Evolutionary conservation across 2,113 vertebrate species (phyloP), one percentile per base, ranked within the genome.

Genomic region (Fukomys damarensis): DNA sequence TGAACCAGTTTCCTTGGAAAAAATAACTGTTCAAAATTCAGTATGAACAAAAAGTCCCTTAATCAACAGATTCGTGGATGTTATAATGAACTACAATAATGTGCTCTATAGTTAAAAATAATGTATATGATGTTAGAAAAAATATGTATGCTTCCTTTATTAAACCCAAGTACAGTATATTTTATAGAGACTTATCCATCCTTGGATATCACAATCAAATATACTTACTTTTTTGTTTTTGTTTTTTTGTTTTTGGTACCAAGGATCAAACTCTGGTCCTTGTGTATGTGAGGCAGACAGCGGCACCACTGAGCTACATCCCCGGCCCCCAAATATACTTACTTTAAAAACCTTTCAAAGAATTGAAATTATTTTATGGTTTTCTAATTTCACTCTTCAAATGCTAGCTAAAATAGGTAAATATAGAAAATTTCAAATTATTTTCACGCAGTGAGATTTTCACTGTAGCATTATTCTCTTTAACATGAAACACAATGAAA

Each of bases 1-100:
- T 3, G 56, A 96, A 96, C 79, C 85, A 41, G 97, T 98, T 98
- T 94, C 97, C 97, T 96, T 98, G 97, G 98, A 98, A 98, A 98
- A 98, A 91, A 13, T 91, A 97, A 98, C 95, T 98, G 87, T 89
- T 98, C 97, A 97, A 96, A 98, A 98, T 97, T 97, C 95, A 97
- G 43, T 88, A 97, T 72, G 94, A 92, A 92, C 95, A 97, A 89
- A 92, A 95, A 82, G 86, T 12, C 52, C 91, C 85, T 95, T 85
- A 80, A 66, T 95, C 93, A 96, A 97, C 8, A 97, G 93, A 74
- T 96, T 97, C 66, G 85, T 81, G 92, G 96, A n/a, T 87, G 49
- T 92, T 86, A 63, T 81, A 92, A 91, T 88, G 77, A 97, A 95
- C 54, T 3, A 83, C 82, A 79, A 89, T 79, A 70, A 96, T 14